Evolutionary conservation across 2,888 invertebrate species (phyloP).

Genomic region (Sylvicola cinctus): DNA sequence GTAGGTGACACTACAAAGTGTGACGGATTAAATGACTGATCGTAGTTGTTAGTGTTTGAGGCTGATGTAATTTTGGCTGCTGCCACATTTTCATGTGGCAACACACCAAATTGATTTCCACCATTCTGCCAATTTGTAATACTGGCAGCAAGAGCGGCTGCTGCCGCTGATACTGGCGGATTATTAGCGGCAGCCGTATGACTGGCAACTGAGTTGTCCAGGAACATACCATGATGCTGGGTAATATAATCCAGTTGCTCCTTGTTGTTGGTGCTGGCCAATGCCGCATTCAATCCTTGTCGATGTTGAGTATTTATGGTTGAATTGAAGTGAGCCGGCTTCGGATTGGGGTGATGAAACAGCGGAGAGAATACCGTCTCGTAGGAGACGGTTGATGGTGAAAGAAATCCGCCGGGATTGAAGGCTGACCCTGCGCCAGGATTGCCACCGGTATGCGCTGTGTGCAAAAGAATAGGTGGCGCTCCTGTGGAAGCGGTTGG

Average conservation of each 20-base stretch:
- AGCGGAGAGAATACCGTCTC: constrained; percentile 66
- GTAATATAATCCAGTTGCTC: constrained; percentile 10
- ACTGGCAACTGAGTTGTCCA: too few relatives aligned
- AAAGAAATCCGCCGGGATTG: constrained; percentile 50
- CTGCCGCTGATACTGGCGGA: background rate
- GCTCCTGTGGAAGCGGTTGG: constrained; percentile 33
- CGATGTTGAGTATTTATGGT: constrained; percentile 39
- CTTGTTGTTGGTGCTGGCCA: constrained; percentile 30
- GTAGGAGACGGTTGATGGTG: constrained; percentile 56
- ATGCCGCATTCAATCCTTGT: constrained; percentile 33
- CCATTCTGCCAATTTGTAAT: background rate
- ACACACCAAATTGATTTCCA: constrained; percentile 48
- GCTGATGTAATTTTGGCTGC: constrained; percentile 20
- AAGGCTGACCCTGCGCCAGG: constrained; percentile 43
- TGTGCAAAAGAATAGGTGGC: constrained; percentile 42
- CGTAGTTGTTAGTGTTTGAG: too few relatives aligned
- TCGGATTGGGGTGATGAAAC: constrained; percentile 58
- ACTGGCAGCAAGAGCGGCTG: background rate
- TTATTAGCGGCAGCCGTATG: background rate
- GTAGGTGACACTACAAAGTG: too few relatives aligned
- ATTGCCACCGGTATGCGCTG: constrained; percentile 31
- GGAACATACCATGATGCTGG: too few relatives aligned
- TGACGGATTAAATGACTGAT: too few relatives aligned
- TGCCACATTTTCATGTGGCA: constrained; percentile 59
- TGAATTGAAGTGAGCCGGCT: constrained; percentile 47